phyloP scores from a whole-genome alignment of 2,797 vertebrate species.

The Tragopan temminckii region DNA sequence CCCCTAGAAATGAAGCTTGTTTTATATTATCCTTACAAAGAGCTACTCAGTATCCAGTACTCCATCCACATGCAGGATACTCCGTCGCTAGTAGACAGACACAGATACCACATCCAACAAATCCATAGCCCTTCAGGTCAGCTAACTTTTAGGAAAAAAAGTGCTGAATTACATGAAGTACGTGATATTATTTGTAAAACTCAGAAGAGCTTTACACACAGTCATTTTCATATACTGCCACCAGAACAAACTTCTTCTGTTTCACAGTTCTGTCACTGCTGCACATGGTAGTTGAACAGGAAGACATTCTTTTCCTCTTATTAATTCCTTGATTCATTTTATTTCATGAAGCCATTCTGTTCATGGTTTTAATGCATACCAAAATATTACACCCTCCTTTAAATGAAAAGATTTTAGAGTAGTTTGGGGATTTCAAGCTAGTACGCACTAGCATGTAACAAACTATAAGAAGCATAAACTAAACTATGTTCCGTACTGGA shows the following conservation, averaged over 20 bases:
- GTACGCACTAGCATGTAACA: background rate
- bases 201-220: background rate
- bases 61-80: rapidly evolving
- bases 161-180: background rate
- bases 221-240: background rate
- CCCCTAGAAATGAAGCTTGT: background rate
- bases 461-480: background rate
- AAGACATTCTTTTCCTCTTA: background rate
- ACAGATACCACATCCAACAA: background rate
- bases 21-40: background rate
- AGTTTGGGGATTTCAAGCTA: background rate
- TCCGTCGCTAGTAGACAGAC: rapidly evolving
- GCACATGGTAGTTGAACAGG: background rate
- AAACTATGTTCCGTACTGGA: no score
- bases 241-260: background rate
- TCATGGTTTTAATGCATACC: background rate
- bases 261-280: background rate
- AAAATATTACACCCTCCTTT: background rate
- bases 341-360: background rate
- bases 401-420: background rate
- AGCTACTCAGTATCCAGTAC: background rate
- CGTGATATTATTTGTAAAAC: background rate
- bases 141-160: background rate
- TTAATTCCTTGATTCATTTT: background rate
- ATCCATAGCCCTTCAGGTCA: background rate